Conservation (phyloP, 2,888 invertebrate genomes). For the Stenotaenia linearis region DNA sequence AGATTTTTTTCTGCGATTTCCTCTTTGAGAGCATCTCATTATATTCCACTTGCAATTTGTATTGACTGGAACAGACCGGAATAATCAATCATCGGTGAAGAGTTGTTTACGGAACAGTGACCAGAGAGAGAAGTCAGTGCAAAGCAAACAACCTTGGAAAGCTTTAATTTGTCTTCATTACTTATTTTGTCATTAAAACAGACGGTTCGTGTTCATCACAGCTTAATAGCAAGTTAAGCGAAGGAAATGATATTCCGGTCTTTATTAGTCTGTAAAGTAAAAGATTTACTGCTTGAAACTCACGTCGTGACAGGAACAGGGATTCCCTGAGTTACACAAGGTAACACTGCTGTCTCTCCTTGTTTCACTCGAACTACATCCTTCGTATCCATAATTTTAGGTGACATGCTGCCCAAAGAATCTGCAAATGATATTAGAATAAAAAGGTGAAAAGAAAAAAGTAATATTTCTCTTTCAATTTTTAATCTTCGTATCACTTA, state of each 20-base stretch:
- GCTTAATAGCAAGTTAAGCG: background rate
- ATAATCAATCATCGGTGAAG: conserved; percentile 20
- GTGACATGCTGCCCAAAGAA: conserved; percentile 28
- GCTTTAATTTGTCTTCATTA: conserved; percentile 19
- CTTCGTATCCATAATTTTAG: conserved; percentile 29
- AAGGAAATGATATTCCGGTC: background rate
- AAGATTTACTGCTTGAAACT: conserved; percentile 4
- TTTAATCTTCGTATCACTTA: background rate
- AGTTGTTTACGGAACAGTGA: conserved; percentile 19
- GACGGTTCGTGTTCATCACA: conserved; percentile 1
- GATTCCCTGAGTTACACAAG: conserved; percentile 30
- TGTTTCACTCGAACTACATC: conserved; percentile 27
- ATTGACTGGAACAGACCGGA: background rate
- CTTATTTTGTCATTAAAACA: conserved; percentile 23
- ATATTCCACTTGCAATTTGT: conserved; percentile 23
- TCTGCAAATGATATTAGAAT: background rate
- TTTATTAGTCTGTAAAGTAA: background rate
- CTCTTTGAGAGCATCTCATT: background rate
- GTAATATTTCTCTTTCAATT: background rate
- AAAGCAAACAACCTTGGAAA: conserved; percentile 6
- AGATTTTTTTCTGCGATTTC: background rate
- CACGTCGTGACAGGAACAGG: conserved; percentile 29
- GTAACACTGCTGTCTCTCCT: conserved; percentile 31
- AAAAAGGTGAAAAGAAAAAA: background rate
- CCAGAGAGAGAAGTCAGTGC: conserved; percentile 12